Percentiles rank a stretch among this genome's conserved stretches.
Evolutionary conservation across 2,888 invertebrate species (phyloP).

Genomic region (Nipponacmea schrenckii): DNA sequence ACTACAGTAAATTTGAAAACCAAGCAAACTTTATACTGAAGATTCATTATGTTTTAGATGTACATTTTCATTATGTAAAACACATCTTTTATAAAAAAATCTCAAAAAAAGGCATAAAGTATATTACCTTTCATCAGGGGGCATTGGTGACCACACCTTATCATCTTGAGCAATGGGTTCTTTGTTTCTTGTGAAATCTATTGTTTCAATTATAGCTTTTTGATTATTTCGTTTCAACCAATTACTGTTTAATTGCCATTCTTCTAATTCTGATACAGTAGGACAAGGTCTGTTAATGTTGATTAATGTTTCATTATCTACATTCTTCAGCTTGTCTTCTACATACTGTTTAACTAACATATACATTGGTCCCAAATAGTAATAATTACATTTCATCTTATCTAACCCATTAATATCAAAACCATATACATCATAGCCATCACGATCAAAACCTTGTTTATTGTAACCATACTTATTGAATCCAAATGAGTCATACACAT

Average conservation of each 20-base stretch:
- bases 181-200: slow-evolving; percentile 37
- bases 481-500: slow-evolving; percentile 48
- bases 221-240: slow-evolving; percentile 51
- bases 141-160: slow-evolving; percentile 54
- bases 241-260: slow-evolving; percentile 43
- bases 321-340: slow-evolving; percentile 43
- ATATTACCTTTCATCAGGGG: slow-evolving; percentile 58
- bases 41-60: too few species aligned
- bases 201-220: slow-evolving; percentile 39
- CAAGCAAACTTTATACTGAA: too few species aligned
- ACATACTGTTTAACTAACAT: slow-evolving; percentile 55
- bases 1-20: not conserved
- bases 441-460: slow-evolving; percentile 57
- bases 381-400: slow-evolving; percentile 53
- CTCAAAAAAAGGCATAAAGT: too few species aligned
- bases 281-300: slow-evolving; percentile 53
- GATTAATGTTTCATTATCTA: slow-evolving; percentile 40
- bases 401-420: slow-evolving; percentile 59
- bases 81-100: too few species aligned
- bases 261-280: slow-evolving; percentile 39
- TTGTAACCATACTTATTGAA: slow-evolving; percentile 58
- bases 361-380: slow-evolving; percentile 59
- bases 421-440: slow-evolving; percentile 63
- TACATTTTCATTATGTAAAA: too few species aligned
- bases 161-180: slow-evolving; percentile 35